phyloP scores from a whole-genome alignment of 1,140 invertebrate species.

The Nasonia vitripennis region DNA sequence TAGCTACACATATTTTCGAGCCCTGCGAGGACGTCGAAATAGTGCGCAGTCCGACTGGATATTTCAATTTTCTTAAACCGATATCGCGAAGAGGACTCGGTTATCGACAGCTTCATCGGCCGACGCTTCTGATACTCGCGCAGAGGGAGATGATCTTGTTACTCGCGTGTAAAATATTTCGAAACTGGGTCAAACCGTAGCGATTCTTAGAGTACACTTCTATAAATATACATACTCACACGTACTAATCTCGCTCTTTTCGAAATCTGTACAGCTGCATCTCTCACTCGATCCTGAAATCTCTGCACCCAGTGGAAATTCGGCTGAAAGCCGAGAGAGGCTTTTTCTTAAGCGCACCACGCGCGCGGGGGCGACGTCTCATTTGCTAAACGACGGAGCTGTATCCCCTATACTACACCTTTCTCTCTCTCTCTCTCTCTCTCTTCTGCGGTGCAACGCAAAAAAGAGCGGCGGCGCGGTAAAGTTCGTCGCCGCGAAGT shows the following conservation, averaged over 20 bases:
- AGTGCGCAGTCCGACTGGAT: neutral
- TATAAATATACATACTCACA: no score
- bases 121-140: neutral
- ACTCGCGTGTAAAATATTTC: neutral
- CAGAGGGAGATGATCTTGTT: neutral
- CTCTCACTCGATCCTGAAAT: neutral
- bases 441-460: no score
- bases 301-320: neutral
- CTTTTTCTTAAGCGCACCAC: neutral
- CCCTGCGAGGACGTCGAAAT: neutral
- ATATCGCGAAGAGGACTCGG: neutral
- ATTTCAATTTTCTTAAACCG: neutral
- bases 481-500: neutral
- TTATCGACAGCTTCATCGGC: neutral
- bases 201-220: neutral
- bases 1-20: neutral
- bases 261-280: neutral
- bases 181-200: neutral
- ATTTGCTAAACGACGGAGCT: constrained; percentile 35
- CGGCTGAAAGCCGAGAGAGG: constrained; percentile 5
- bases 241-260: neutral
- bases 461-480: no score
- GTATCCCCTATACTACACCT: neutral
- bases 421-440: no score
- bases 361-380: neutral